Evolutionary conservation across 2,888 invertebrate genomes (phyloP).

Genomic region (Drosophila bunnanda): DNA sequence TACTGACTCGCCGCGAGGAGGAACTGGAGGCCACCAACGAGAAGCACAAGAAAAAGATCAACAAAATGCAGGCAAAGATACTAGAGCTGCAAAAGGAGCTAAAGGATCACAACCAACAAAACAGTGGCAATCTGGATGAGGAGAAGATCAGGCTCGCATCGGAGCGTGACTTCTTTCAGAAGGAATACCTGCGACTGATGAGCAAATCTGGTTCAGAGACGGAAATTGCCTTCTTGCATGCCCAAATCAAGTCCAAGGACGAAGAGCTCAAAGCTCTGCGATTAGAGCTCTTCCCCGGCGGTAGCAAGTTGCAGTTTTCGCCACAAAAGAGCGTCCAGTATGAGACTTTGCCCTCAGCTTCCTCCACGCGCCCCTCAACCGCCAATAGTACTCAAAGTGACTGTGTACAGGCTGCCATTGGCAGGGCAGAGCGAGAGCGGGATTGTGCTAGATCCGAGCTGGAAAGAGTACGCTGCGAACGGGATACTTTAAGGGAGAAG

Average conservation of each 20-base stretch:
- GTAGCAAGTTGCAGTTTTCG: constrained; percentile 35
- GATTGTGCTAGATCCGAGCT: constrained; percentile 86
- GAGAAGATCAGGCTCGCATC: constrained; percentile 82
- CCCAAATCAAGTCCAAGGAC: constrained; percentile 83
- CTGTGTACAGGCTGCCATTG: constrained; percentile 83
- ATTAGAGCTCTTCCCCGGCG: constrained; percentile 58
- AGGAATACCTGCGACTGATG: constrained; percentile 82
- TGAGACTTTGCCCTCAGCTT: constrained; percentile 36
- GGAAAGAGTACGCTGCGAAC: constrained; percentile 87
- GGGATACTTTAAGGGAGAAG: constrained; percentile 86
- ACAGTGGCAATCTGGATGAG: constrained; percentile 73
- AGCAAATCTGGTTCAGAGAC: constrained; percentile 79
- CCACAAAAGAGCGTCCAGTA: constrained; percentile 46
- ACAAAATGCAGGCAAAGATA: constrained; percentile 84
- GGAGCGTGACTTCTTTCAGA: constrained; percentile 84
- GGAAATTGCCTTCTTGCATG: constrained; percentile 81
- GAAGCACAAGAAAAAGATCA: constrained; percentile 85
- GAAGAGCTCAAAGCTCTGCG: constrained; percentile 80
- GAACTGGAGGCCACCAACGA: constrained; percentile 85
- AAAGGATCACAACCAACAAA: constrained; percentile 49
- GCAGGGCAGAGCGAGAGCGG: constrained; percentile 85
- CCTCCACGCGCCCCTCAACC: constrained; percentile 24
- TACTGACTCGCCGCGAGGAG: constrained; percentile 87
- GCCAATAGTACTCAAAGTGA: constrained; percentile 63
- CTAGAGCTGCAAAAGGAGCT: constrained; percentile 54